Percentiles rank a stretch among this genome's conserved stretches.
phyloP scores from a whole-genome alignment of 1,140 invertebrate genomes.

The Cataglyphis hispanica region DNA sequence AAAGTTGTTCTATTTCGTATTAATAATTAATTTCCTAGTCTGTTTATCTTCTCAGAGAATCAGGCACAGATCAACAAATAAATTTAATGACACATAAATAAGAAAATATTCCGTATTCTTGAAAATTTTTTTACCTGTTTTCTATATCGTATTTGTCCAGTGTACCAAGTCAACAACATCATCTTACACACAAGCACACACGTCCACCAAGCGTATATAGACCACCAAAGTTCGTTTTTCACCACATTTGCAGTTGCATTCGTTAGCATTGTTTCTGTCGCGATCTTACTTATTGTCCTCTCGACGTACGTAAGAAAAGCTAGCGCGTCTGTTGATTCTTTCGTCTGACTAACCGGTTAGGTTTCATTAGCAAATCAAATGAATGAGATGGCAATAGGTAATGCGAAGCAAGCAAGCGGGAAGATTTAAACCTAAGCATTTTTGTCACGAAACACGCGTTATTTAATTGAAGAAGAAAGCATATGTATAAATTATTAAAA shows the following conservation, averaged over 20 bases:
- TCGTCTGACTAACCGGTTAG: conserved; percentile 3
- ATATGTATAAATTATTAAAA: background rate
- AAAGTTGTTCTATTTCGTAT: background rate
- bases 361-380: conserved; percentile 60
- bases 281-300: conserved; percentile 24
- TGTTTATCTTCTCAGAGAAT: background rate
- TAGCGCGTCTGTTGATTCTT: background rate
- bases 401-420: conserved; percentile 23
- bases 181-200: conserved; percentile 78
- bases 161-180: conserved; percentile 79
- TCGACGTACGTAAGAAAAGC: background rate
- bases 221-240: conserved; percentile 65
- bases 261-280: conserved; percentile 53
- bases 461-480: background rate
- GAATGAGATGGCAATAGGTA: conserved; percentile 1
- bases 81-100: background rate
- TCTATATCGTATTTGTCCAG: conserved; percentile 75
- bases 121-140: conserved; percentile 76
- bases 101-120: background rate
- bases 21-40: background rate
- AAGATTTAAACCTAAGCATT: conserved; percentile 41
- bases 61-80: background rate
- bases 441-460: background rate
- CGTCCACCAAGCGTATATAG: conserved; percentile 77
- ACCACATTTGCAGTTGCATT: conserved; percentile 17